Conservation (phyloP, 2,797 vertebrate species). For the Semaprochilodus insignis region DNA sequence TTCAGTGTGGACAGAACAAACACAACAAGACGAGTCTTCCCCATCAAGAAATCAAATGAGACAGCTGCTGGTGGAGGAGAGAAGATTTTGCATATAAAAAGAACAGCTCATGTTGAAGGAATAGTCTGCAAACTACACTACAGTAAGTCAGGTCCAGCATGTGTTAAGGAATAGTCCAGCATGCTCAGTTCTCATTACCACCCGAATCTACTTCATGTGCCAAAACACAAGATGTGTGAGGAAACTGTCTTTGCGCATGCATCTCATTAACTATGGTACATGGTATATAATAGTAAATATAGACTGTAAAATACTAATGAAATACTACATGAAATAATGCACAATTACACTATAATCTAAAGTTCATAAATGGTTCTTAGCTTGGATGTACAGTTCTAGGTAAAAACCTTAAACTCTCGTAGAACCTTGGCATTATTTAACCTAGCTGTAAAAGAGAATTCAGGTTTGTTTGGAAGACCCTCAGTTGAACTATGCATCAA, state of each 20-base stretch:
- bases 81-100: neutral
- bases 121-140: neutral
- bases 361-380: neutral
- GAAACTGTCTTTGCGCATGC: too few species aligned
- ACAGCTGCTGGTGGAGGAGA: neutral
- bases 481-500: neutral
- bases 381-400: too few species aligned
- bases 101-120: neutral
- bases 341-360: neutral
- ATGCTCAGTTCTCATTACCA: neutral
- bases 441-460: too few species aligned
- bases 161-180: neutral
- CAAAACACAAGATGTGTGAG: neutral
- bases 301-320: too few species aligned
- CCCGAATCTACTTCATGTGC: neutral
- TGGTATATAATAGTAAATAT: too few species aligned
- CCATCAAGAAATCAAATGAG: neutral
- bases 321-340: neutral
- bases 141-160: neutral
- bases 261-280: too few species aligned
- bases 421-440: neutral
- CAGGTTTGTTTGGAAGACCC: too few species aligned
- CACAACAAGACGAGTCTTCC: constrained; percentile 39
- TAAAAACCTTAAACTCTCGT: too few species aligned
- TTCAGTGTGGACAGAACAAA: constrained; percentile 52